Base-by-base conservation (phyloP, 1,140 invertebrate species). In the Drosophila serrata region DNA sequence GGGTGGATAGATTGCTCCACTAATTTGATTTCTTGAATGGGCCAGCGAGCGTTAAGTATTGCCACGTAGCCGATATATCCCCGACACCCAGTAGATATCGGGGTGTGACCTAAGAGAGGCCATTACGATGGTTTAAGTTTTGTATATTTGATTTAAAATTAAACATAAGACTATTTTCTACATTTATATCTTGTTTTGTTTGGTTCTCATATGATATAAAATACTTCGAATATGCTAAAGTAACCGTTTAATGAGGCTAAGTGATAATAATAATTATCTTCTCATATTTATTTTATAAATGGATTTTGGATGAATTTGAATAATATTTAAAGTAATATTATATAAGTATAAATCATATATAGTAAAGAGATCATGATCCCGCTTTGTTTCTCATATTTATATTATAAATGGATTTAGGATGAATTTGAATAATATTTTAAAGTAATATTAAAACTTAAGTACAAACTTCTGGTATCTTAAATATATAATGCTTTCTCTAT, bases 11-110 rank as follows among this genome's bases (percentile, higher is more conserved):
- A 87, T 87, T 88, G 85, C 55, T 84, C 60, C 67, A 80, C 84
- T 87, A 87, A 87, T 87, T 87, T 87, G 84, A 87, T 87, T 87
- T 79, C 57, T 82, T 84, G 76, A 87, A 87, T 87, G 85, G 81
- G 35, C 49, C 43, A 24, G 65, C 63, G 59, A 75, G 75, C 75
- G 67, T 88, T 88, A 82, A 82, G 75, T 73, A 82, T 57, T 75
- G 70, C 56, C 73, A 61, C 40, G 60, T 63, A 63, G 56, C 64
- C 63, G 65, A 82, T 80, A 82, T 76, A 80, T 75, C 33, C 64
- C n/a, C n/a, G 24, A 70, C 65, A 87, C 80, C 62, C 72, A 60
- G 43, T 55, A 58, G 7, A 11, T 4, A 17, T 35, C 11, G 45
- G 45, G 45, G 37, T 39, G 13, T 64, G 12, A 51, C 45, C 58